These are phyloP conservation scores for Gortyna flavago DNA, from an alignment of 2,888 invertebrate genomes.

Conservation along the genomic window DNA sequence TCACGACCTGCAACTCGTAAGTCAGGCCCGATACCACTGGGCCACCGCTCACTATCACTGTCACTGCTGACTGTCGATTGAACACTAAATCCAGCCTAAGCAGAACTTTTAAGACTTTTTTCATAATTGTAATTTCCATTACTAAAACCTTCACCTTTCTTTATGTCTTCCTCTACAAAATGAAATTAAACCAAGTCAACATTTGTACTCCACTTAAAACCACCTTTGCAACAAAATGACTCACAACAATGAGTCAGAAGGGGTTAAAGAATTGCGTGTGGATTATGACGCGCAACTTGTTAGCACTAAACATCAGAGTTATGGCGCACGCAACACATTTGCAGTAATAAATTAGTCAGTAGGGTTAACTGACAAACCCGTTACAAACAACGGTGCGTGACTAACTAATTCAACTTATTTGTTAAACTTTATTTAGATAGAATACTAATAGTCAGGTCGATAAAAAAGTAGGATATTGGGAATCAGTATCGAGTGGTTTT, in stretches of 20 bases:
- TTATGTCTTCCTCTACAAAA: background rate
- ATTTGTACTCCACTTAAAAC: background rate
- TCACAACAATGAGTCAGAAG: constrained; percentile 63
- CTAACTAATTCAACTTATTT: constrained; percentile 35
- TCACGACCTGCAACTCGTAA: too few relatives aligned
- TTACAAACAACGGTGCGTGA: constrained; percentile 43
- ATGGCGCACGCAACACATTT: constrained; percentile 60
- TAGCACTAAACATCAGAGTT: constrained; percentile 52
- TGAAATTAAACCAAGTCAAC: background rate
- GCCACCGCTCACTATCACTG: too few relatives aligned
- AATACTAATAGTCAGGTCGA: background rate
- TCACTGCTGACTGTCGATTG: too few relatives aligned
- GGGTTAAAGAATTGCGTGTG: constrained; percentile 63
- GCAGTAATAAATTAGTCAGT: constrained; percentile 48
- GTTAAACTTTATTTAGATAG: background rate
- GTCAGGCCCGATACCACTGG: too few relatives aligned
- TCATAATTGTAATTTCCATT: too few relatives aligned
- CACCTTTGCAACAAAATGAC: constrained; percentile 36
- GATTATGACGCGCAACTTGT: constrained; percentile 52
- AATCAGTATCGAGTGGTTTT: background rate
- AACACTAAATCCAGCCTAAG: too few relatives aligned
- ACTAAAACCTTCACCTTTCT: too few relatives aligned
- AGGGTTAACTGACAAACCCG: constrained; percentile 32
- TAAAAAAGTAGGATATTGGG: background rate
- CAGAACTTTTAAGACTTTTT: too few relatives aligned